Evolutionary conservation across 2,113 vertebrate species (phyloP).

Genomic region (Haliaeetus leucogaster): DNA sequence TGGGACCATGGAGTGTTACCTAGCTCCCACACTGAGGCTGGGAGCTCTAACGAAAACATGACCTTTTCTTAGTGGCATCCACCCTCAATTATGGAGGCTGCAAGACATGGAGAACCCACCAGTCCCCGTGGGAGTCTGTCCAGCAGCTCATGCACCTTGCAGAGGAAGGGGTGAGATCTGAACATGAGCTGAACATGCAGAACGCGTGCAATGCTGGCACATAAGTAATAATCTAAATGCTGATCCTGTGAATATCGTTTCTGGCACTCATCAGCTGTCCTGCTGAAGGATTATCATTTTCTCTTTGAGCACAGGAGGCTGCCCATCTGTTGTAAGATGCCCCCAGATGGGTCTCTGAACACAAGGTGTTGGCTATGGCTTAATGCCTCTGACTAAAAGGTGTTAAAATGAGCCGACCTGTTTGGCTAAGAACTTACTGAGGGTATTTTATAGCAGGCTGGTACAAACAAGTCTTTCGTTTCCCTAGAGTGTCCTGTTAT

Average conservation of each 20-base stretch:
- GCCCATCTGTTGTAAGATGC: slow-evolving; percentile 47
- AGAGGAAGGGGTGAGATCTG: not conserved
- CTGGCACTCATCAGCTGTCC: not conserved
- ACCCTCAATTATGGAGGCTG: not conserved
- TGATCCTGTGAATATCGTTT: not conserved
- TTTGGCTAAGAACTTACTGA: not conserved
- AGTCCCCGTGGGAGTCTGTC: not conserved
- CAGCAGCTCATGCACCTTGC: not conserved
- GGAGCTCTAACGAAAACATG: not conserved
- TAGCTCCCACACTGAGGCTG: not conserved
- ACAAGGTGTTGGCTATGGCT: not conserved
- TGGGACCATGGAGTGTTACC: not conserved
- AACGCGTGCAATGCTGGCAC: not conserved
- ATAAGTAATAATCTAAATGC: not conserved
- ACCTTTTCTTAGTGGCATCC: not conserved
- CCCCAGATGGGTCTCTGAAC: slow-evolving; percentile 31
- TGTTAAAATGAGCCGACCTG: slow-evolving; percentile 8
- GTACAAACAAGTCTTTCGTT: not conserved
- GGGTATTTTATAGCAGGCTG: not conserved
- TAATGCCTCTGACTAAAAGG: not conserved
- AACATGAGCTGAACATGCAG: not conserved
- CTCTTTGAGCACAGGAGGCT: slow-evolving; percentile 20
- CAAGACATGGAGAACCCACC: not conserved
- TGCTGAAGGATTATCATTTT: slow-evolving; percentile 21
- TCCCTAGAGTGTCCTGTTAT: not conserved